Evolutionary conservation across 2,888 invertebrate species (phyloP), one percentile per base, ranked within the genome.

Genomic region (Nemotelus nigrinus): DNA sequence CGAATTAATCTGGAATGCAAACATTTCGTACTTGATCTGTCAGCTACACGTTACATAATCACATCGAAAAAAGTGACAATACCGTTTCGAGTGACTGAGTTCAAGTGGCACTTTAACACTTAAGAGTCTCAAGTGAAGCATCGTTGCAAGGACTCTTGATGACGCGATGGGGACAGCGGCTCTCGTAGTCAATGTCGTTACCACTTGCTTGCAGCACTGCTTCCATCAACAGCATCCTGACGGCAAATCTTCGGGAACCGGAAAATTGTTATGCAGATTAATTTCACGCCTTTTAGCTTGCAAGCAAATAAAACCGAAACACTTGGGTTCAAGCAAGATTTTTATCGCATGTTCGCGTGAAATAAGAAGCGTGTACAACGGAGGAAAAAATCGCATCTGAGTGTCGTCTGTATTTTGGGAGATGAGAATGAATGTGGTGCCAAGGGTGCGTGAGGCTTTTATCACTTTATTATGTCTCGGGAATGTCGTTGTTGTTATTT

Each of bases 231-330:
- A 63, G 48, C 47, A 39, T 39, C 44, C 10, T 63, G 39, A 48
- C 50, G 50, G 64, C 41, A 75, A 75, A 64, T 50, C 63, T 63
- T 64, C 64, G 55, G 65, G 45, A 76, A 76, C 76, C 87, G 85
- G 83, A 84, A 86, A 86, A 85, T 87, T 87, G 60, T 74, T 74
- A 87, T 87, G 86, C 86, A 87, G 87, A 87, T 87, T 86, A 87
- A 86, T 87, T 87, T 87, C 87, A 87, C 86, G 86, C 87, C 87
- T 87, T 87, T 86, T 87, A 63, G 77, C 77, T 77, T 76, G 8
- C 45, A 67, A 50, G 76, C 68, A 68, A 77, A 68, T 77, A 67
- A 77, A 77, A 67, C 25, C 53, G 41, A 25, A 7, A 44, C 44
- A 64, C 50, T 75, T 45, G 47, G 48, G n/a, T 64, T 63, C 63